Evolutionary conservation across 2,113 vertebrate genomes (phyloP).

Genomic region (Phyllostomus discolor): DNA sequence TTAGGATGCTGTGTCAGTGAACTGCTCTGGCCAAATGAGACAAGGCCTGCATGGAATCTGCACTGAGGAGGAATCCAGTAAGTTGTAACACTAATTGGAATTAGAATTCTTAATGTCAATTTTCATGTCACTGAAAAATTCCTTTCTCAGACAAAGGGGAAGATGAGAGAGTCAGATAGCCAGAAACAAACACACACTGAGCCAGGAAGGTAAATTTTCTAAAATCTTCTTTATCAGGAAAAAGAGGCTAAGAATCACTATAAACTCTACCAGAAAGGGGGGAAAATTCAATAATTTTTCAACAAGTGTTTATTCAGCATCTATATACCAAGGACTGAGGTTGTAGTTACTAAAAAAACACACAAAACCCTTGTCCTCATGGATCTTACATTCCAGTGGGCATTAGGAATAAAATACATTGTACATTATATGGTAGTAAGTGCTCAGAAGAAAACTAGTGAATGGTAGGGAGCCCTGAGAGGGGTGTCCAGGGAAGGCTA

Average conservation of each 20-base stretch:
- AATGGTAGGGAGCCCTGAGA: not conserved
- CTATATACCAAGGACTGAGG: not conserved
- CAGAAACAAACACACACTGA: constrained; percentile 28
- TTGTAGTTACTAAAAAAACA: constrained; percentile 8
- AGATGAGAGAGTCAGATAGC: not conserved
- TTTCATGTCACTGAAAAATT: constrained; percentile 27
- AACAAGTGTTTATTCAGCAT: not conserved
- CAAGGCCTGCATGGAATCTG: not conserved
- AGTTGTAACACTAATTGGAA: constrained; percentile 22
- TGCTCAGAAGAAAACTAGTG: constrained; percentile 5
- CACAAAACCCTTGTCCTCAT: not conserved
- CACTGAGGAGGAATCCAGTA: not conserved
- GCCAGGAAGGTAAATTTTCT: not conserved
- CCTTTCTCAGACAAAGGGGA: not conserved
- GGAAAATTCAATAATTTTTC: not conserved
- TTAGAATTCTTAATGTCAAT: constrained; percentile 45
- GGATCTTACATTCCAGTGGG: not conserved
- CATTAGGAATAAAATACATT: not conserved
- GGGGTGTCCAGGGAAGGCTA: not conserved
- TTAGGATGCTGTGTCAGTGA: not conserved
- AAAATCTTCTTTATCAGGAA: not conserved
- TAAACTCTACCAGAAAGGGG: not conserved
- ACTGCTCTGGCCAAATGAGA: not conserved
- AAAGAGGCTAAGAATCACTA: constrained; percentile 19
- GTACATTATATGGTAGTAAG: not conserved